Base-by-base conservation (phyloP, 2,888 invertebrate genomes). In the Hyles lineata region DNA sequence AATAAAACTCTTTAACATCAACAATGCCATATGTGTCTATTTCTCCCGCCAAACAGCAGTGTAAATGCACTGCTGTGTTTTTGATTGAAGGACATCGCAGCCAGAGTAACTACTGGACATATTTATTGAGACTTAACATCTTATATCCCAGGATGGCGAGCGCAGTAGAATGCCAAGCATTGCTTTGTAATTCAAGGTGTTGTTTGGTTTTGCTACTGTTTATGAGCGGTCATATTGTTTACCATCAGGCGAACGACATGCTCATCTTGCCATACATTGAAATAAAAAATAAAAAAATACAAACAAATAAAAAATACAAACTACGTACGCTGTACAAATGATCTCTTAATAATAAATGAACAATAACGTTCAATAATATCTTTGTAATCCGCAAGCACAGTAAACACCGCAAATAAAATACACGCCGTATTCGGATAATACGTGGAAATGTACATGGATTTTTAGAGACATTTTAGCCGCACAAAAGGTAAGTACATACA, bases 1-100 rank as follows among this genome's bases (percentile, higher is more conserved):
- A 88, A 89, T 67, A 23, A 50, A 83, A 84, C 78, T 78, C 84
- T 85, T 84, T 85, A 87, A 85, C 82, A 81, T 79, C 78, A 81
- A 82, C 79, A 77, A 81, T 84, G 78, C 81, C 81, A 82, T 87
- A 85, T 85, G 82, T 87, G 29, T 29, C 29, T 29, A 29, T 29
- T 29, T 29, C 29, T 29, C 29, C 29, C 29, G n/a, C n/a, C n/a
- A n/a, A n/a, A n/a, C n/a, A n/a, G n/a, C n/a, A 29, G 3, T 29
- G 29, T 29, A 29, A 29, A 29, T 29, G 29, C 29, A 29, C 29
- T 29, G 29, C 5, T 29, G 29, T 29, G 3, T 29, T 29, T 29
- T 5, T 5, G 29, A 29, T 29, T 29, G 29, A 29, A 29, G 29
- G 29, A 29, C 1, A 29, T 29, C 29, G 29, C 5, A 29, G 3